phyloP scores from a whole-genome alignment of 2,113 vertebrate species.

The Chaetura pelagica region DNA sequence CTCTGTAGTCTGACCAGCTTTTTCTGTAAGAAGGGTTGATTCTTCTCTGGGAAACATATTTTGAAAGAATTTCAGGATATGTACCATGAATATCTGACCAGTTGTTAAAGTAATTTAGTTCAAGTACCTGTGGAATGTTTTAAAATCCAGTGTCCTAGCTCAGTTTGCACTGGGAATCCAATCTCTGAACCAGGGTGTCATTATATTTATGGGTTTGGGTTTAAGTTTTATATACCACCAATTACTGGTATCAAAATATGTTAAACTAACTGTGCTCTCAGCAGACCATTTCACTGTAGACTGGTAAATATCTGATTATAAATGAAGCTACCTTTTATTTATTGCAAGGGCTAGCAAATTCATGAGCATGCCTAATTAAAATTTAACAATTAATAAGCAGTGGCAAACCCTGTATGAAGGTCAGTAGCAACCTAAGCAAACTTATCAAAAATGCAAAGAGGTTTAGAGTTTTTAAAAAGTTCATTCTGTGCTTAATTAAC shows the following conservation, averaged over 20 bases:
- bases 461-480: slow-evolving; percentile 80
- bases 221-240: background rate
- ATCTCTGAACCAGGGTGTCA: background rate
- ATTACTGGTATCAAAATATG: slow-evolving; percentile 51
- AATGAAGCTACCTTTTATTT: slow-evolving; percentile 70
- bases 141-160: background rate
- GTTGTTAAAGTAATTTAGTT: background rate
- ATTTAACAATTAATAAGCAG: slow-evolving; percentile 81
- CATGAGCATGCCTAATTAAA: slow-evolving; percentile 82
- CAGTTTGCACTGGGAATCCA: background rate
- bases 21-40: background rate
- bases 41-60: background rate
- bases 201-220: slow-evolving; percentile 35
- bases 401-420: slow-evolving; percentile 72
- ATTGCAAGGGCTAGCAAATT: slow-evolving; percentile 75
- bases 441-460: slow-evolving; percentile 79
- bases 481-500: slow-evolving; percentile 84
- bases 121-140: background rate
- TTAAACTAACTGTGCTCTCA: slow-evolving; percentile 59
- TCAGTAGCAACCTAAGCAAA: slow-evolving; percentile 78
- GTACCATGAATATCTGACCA: background rate
- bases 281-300: slow-evolving; percentile 48
- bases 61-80: background rate
- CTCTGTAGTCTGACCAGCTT: background rate
- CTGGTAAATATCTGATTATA: slow-evolving; percentile 52